Percentiles rank a stretch among this genome's conserved stretches.
These are phyloP conservation scores for Syngnathus acus DNA, from an alignment of 2,797 vertebrate species.

Conservation along the genomic window DNA sequence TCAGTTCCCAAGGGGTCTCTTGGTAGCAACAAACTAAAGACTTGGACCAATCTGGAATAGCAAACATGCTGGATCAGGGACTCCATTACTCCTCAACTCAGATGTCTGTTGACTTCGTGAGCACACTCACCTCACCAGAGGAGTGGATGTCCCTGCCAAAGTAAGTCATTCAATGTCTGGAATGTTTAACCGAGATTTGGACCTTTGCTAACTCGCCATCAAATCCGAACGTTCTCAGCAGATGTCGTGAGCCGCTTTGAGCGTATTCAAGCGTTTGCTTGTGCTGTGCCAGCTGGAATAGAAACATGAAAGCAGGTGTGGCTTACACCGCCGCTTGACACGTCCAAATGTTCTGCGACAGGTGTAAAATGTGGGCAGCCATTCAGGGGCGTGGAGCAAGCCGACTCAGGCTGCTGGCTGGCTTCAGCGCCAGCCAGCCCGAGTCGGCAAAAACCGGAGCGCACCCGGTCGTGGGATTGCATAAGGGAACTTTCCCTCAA, in stretches of 20 bases:
- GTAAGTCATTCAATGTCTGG: not conserved
- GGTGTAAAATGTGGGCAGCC: slow-evolving; percentile 4
- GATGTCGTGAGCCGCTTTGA: not conserved
- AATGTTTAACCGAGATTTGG: not conserved
- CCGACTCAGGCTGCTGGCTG: not conserved
- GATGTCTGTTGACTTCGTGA: not conserved
- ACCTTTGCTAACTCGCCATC: not conserved
- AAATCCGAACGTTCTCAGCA: not conserved
- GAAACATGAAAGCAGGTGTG: slow-evolving; percentile 8
- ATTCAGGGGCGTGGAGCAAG: not conserved
- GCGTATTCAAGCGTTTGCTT: not conserved
- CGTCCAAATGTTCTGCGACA: slow-evolving; percentile 12
- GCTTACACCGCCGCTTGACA: slow-evolving; percentile 8
- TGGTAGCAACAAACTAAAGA: not conserved
- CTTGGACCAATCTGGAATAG: not conserved
- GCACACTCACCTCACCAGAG: not conserved
- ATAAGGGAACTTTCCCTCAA: slow-evolving; percentile 30
- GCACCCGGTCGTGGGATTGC: slow-evolving; percentile 29
- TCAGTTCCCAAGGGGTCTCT: not conserved
- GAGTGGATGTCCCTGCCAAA: not conserved
- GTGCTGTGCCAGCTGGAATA: slow-evolving; percentile 16
- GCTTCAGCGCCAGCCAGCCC: slow-evolving; percentile 14
- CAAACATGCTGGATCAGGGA: not conserved
- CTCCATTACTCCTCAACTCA: not conserved
- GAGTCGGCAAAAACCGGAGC: slow-evolving; percentile 9